phyloP scores from a whole-genome alignment of 1,140 invertebrate genomes.

The Hypsibius dujardini region DNA sequence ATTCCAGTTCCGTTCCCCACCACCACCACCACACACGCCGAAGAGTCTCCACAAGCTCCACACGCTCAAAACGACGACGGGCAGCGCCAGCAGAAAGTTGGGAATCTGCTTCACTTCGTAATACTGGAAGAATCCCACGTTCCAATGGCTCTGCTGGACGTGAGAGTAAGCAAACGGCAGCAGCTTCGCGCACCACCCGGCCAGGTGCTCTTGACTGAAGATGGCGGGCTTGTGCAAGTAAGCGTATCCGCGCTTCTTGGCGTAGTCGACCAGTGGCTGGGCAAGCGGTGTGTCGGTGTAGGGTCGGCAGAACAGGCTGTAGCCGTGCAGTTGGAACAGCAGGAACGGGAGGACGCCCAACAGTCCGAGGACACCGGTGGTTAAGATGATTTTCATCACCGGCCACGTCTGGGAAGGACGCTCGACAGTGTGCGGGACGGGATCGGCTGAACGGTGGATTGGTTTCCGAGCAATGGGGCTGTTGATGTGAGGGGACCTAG shows the following conservation, averaged over 20 bases:
- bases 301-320: conserved; percentile 40
- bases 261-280: conserved; percentile 43
- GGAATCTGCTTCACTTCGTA: conserved; percentile 11
- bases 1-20: too few species aligned
- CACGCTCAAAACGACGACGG: conserved; percentile 42
- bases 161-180: conserved; percentile 68
- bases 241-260: conserved; percentile 33
- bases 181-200: conserved; percentile 51
- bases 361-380: conserved; percentile 10
- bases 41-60: conserved; percentile 15
- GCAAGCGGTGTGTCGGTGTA: too few species aligned
- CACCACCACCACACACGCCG: conserved; percentile 22
- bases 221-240: conserved; percentile 31
- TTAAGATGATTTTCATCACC: too few species aligned
- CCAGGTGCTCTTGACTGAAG: conserved; percentile 23
- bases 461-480: too few species aligned
- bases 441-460: too few species aligned
- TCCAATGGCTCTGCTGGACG: conserved; percentile 39
- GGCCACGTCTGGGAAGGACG: too few species aligned
- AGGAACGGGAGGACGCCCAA: conserved; percentile 43
- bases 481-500: too few species aligned
- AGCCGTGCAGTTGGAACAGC: conserved; percentile 53
- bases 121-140: conserved; percentile 7
- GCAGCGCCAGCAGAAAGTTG: conserved; percentile 58
- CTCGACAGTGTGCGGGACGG: too few species aligned